Base-by-base conservation (phyloP, 2,888 invertebrate species). In the Drosophila multiciliata region DNA sequence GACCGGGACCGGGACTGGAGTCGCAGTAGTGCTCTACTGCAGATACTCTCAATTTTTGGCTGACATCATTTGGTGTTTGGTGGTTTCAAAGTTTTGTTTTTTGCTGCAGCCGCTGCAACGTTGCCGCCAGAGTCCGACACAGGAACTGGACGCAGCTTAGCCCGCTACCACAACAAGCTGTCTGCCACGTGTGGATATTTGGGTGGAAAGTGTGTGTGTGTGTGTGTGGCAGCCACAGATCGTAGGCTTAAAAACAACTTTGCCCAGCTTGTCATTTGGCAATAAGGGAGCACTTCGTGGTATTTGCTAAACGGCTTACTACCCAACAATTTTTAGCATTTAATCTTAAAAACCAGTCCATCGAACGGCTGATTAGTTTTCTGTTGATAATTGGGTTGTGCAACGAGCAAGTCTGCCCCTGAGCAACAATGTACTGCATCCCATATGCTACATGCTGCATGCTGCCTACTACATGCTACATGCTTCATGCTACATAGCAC, bases 11-110 rank as follows among this genome's bases (percentile, higher is more conserved):
- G 40, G 40, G 40, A 40, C 9, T 5, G 8, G 45, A 23, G 8
- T 23, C n/a, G 45, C 29, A 29, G 29, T 29, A 29, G 52, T 15
- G 26, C 57, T n/a, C 11, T 42, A 26, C 26, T 29, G 29, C 20
- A 48, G 35, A 23, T 49, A 26, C 57, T 78, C 57, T 60, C 66
- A 29, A 36, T 36, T 36, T 77, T 77, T 78, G 62, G 67, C 67
- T 89, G 85, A 78, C 89, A 90, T 89, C 84, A 87, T 89, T 85
- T 85, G 90, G 90, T 90, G 90, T 90, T 90, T 85, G 84, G 87
- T 87, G 85, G 85, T 80, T 90, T 70, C 59, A 80, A 75, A 71
- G 67, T 72, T 80, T 77, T 78, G 83, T 82, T 85, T 68, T 88
- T 4, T 90, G 89, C 73, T 85, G 83, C 76, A 66, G 38, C 26